Evolutionary conservation across 1,140 invertebrate genomes (phyloP), one percentile per base, ranked within the genome.

Genomic region (Ctenoplectra terminalis): DNA sequence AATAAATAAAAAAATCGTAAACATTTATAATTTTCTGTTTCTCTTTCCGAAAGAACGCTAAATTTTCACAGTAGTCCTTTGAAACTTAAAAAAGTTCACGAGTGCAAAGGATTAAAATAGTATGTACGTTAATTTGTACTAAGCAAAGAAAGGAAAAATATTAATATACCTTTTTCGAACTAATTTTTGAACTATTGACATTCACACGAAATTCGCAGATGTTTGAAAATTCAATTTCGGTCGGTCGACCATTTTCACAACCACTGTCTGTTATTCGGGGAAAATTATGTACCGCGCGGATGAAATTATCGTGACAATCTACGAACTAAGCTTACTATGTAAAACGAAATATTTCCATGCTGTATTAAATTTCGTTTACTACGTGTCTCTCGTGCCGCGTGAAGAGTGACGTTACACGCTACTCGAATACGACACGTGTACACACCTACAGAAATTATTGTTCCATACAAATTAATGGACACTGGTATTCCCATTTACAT

Each of bases 291-390:
- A 75, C 11, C 29, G 17, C 1, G 23, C n/a, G 13, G 15, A 4
- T 37, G 46, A 50, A 73, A 85, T 85, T 69, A 80, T 81, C 56
- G 56, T 48, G 34, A 37, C 48, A 40, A 50, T 26, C 52, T 54
- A 84, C 70, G 61, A 61, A 48, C 40, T 40, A 34, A 64, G 8
- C 56, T 85, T 61, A 63, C 63, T 84, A 37, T 31, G 67, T 46
- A 67, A 66, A 52, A 58, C 52, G 60, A 73, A 84, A 80, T 61
- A 67, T 84, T 60, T 56, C 56, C 54, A 48, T 48, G 58, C 61
- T 23, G 23, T 80, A 70, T 80, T 80, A 85, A n/a, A 84, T 78
- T 80, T 61, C 13, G 75, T 84, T 84, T 71, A 43, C 29, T 37
- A 48, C 29, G 34, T 70, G 31, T 66, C 64, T n/a, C n/a, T 23